A percentile compares a stretch with the other conserved stretches of the same genome.
Conservation (phyloP, 2,113 vertebrate genomes). For the Anhinga anhinga region DNA sequence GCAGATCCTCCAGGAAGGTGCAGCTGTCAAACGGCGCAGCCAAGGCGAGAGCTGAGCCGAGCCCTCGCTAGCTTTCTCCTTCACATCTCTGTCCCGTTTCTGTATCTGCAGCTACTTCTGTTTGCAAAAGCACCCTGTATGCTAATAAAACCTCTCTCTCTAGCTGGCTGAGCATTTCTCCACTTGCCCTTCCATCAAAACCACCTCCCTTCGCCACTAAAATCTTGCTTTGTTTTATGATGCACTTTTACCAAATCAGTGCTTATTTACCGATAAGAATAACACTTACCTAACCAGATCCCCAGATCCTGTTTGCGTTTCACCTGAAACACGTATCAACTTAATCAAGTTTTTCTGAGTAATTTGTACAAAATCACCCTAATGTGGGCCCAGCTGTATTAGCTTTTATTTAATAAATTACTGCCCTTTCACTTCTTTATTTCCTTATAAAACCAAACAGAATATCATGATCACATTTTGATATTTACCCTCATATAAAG, state of each 20-base stretch:
- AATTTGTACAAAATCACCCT: background rate
- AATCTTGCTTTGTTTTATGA: background rate
- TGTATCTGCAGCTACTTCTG: fast-evolving
- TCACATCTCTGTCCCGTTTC: fast-evolving
- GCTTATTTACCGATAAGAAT: background rate
- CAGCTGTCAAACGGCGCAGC: background rate
- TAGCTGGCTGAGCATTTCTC: background rate
- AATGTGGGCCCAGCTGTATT: background rate
- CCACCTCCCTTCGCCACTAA: background rate
- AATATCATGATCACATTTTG: background rate
- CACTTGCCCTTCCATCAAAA: background rate
- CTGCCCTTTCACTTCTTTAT: background rate
- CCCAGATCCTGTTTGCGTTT: background rate
- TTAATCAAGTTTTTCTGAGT: background rate
- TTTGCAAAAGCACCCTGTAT: fast-evolving
- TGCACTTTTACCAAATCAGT: background rate
- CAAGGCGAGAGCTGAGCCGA: background rate
- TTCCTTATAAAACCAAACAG: background rate
- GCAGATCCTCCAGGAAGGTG: background rate
- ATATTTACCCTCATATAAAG: background rate
- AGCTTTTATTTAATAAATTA: background rate
- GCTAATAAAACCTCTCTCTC: fast-evolving
- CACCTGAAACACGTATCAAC: background rate
- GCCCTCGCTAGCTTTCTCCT: background rate
- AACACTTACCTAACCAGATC: no score